phyloP scores from a whole-genome alignment of 2,797 vertebrate species.

The Melanotaenia boesemani region DNA sequence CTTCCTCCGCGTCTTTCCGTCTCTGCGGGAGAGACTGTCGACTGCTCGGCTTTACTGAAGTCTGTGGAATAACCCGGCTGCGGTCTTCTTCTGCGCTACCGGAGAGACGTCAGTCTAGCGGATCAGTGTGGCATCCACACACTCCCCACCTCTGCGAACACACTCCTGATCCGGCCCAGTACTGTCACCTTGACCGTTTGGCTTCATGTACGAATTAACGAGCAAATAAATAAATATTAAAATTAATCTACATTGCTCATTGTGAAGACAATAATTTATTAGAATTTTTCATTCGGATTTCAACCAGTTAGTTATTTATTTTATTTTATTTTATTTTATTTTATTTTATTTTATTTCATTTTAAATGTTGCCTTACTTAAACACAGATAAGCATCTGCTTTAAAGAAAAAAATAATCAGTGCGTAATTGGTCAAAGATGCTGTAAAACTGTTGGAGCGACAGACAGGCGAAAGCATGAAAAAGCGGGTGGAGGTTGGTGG shows the following conservation, averaged over 20 bases:
- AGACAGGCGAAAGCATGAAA: conserved; percentile 15
- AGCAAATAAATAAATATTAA: neutral
- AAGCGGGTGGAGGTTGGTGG: neutral
- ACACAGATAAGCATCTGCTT: too few species aligned
- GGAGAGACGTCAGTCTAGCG: conserved; percentile 79
- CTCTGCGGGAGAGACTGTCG: conserved; percentile 55
- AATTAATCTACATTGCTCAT: neutral
- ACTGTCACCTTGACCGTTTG: conserved; percentile 52
- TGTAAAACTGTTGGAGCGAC: conserved; percentile 33
- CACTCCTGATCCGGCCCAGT: conserved; percentile 34
- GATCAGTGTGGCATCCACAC: conserved; percentile 68
- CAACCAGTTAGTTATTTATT: neutral
- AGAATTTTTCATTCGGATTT: neutral
- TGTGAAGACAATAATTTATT: neutral
- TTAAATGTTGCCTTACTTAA: too few species aligned
- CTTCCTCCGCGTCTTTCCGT: neutral
- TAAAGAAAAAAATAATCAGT: too few species aligned
- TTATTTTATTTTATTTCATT: neutral
- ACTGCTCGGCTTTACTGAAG: conserved; percentile 61
- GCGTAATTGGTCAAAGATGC: conserved; percentile 1
- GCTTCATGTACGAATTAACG: neutral
- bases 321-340: neutral
- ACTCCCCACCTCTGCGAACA: conserved; percentile 48
- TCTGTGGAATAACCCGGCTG: conserved; percentile 73
- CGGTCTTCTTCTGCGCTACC: conserved; percentile 69